phyloP scores from a whole-genome alignment of 2,113 vertebrate species.

The Epinephelus cyanopodus region DNA sequence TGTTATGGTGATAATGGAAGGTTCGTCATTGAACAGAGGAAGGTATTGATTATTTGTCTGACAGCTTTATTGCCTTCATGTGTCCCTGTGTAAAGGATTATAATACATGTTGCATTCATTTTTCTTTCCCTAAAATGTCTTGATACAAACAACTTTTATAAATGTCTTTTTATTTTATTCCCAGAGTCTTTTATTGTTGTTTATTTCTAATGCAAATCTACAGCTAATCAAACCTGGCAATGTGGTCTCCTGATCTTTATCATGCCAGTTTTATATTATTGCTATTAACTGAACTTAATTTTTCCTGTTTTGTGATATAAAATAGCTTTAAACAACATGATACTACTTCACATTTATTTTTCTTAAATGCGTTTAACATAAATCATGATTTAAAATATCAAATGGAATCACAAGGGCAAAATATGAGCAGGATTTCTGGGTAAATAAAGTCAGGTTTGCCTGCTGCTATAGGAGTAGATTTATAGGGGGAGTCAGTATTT shows the following conservation, averaged over 20 bases:
- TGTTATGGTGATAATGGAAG: conserved; percentile 57
- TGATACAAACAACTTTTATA: background rate
- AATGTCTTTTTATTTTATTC: background rate
- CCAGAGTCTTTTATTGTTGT: background rate
- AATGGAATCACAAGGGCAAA: background rate
- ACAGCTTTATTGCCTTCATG: conserved; percentile 49
- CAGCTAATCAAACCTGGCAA: background rate
- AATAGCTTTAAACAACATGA: no score
- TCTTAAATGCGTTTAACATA: background rate
- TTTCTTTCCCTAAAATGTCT: background rate
- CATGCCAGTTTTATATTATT: background rate
- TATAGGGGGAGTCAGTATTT: no score
- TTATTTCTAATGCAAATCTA: background rate
- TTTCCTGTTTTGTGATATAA: background rate
- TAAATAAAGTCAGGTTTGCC: no score
- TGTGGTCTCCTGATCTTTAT: background rate
- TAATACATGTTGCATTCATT: background rate
- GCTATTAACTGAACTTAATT: background rate
- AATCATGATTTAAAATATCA: background rate
- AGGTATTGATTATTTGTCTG: conserved; percentile 65
- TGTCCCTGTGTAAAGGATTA: conserved; percentile 7
- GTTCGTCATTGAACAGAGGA: conserved; percentile 35
- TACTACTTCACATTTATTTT: no score
- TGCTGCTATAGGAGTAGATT: no score
- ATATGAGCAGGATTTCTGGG: background rate